These are phyloP conservation scores for Heliconius erato DNA, from an alignment of 2,888 invertebrate species.

Conservation along the genomic window DNA sequence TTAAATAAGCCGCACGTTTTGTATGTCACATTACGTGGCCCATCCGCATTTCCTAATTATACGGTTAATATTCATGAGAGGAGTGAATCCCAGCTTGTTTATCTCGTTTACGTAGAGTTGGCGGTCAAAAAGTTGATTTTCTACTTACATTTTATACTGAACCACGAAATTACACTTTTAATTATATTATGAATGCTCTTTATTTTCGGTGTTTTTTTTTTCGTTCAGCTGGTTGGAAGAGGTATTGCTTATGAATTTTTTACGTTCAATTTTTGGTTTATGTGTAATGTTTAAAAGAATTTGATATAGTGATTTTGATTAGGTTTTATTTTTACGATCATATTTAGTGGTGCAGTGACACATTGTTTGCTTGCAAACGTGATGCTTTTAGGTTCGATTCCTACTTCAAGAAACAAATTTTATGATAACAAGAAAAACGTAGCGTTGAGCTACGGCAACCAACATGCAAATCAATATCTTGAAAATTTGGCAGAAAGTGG, in stretches of 20 bases:
- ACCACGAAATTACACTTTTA: slow-evolving; percentile 24
- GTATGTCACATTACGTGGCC: slow-evolving; percentile 41
- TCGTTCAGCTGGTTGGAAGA: not conserved
- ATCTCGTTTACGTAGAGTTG: slow-evolving; percentile 33
- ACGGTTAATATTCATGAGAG: slow-evolving; percentile 41
- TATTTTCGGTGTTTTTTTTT: not conserved
- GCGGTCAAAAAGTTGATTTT: slow-evolving; percentile 32
- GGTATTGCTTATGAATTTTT: not conserved
- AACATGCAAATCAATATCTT: too few species aligned
- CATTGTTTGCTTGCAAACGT: too few species aligned
- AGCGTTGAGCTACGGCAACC: too few species aligned
- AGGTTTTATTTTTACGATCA: too few species aligned
- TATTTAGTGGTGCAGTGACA: too few species aligned
- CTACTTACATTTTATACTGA: slow-evolving; percentile 19
- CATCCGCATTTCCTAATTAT: slow-evolving; percentile 42
- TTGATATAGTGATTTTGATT: too few species aligned
- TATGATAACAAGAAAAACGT: too few species aligned
- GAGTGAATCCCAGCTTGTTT: slow-evolving; percentile 40
- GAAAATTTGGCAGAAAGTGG: too few species aligned
- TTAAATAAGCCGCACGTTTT: slow-evolving; percentile 39
- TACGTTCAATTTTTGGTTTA: not conserved
- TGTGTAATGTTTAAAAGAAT: too few species aligned
- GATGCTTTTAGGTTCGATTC: too few species aligned
- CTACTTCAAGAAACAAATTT: too few species aligned
- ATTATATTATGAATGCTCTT: slow-evolving; percentile 11